Conservation (phyloP, 2,113 vertebrate genomes). For the Australoheros scitulus region DNA sequence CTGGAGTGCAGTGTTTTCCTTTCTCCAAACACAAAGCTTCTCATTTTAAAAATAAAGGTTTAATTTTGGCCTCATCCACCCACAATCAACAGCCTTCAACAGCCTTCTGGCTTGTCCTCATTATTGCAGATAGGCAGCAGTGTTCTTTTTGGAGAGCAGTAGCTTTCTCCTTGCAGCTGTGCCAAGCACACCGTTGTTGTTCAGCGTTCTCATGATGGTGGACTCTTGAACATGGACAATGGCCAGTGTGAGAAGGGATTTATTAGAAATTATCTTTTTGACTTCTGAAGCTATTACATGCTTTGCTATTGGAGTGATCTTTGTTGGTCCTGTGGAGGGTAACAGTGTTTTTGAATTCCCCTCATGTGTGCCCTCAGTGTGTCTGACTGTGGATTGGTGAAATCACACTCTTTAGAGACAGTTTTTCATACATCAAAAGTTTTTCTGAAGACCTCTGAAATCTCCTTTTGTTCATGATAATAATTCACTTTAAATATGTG, state of each 20-base stretch:
- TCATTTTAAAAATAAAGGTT: background rate
- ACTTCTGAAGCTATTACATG: background rate
- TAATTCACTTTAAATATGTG: background rate
- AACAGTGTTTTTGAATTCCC: background rate
- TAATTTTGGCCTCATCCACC: background rate
- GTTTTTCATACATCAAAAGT: background rate
- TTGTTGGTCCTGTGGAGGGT: background rate
- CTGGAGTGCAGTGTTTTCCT: background rate
- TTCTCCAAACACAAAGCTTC: background rate
- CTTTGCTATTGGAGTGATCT: background rate
- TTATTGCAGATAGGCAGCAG: background rate
- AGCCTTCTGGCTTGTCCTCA: background rate
- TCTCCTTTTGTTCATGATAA: background rate
- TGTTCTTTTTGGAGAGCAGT: background rate
- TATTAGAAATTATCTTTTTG: slow-evolving; percentile 1
- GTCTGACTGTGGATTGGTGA: background rate
- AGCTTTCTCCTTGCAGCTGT: background rate
- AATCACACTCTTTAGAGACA: no score
- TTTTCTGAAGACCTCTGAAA: background rate
- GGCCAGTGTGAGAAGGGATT: background rate
- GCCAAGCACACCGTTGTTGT: background rate
- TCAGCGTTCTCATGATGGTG: background rate
- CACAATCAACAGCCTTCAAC: background rate
- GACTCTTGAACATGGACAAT: background rate
- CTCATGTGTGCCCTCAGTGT: background rate